Evolutionary conservation across 2,888 invertebrate genomes (phyloP).

Genomic region (Suillia variegata): DNA sequence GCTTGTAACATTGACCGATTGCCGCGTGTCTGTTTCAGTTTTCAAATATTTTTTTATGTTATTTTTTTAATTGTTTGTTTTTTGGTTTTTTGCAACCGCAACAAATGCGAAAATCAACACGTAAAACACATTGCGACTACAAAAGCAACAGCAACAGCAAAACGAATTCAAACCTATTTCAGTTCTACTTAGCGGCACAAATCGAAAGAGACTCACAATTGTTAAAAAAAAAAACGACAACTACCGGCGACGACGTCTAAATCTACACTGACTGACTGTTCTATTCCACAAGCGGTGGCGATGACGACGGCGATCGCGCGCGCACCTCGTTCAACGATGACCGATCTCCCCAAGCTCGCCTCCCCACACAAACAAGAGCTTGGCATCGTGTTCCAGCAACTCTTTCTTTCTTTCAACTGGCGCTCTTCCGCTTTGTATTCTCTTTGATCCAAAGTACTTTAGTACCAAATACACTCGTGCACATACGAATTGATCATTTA

Average conservation of each 20-base stretch:
- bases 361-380: background rate
- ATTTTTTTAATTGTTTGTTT: background rate
- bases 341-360: no score
- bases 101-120: background rate
- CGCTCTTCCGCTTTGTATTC: background rate
- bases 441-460: background rate
- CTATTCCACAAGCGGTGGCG: no score
- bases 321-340: background rate
- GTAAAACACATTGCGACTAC: no score
- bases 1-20: conserved; percentile 15
- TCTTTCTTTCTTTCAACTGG: background rate
- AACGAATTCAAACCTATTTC: background rate
- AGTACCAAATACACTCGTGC: no score
- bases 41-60: background rate
- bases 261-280: conserved; percentile 14
- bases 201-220: background rate
- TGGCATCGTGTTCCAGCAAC: background rate
- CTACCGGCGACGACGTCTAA: conserved; percentile 17
- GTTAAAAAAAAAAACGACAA: background rate
- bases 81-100: conserved; percentile 4
- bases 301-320: conserved; percentile 1
- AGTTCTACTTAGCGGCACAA: background rate
- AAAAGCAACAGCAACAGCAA: no score
- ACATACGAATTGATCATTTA: no score
- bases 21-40: conserved; percentile 4